These are phyloP conservation scores for Odobenus rosmarus DNA, from an alignment of 2,113 vertebrate genomes.

Conservation along the genomic window DNA sequence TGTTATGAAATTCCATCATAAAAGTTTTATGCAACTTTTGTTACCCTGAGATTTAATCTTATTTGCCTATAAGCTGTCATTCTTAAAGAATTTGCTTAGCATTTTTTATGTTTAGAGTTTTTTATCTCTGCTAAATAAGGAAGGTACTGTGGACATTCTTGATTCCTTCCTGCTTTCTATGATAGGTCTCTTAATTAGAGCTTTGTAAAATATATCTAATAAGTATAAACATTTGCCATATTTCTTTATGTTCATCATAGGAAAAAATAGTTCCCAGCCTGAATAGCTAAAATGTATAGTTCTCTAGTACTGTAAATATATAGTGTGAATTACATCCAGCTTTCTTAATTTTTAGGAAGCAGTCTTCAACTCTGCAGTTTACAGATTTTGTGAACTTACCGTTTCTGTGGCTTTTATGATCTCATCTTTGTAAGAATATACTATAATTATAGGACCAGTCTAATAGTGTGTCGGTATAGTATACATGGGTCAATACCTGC, in stretches of 20 bases:
- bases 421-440: conserved; percentile 29
- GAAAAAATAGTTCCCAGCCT: background rate
- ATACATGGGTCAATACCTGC: background rate
- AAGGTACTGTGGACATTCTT: background rate
- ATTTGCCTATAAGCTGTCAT: background rate
- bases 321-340: conserved; percentile 1
- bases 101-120: conserved; percentile 23
- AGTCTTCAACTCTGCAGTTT: background rate
- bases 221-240: conserved; percentile 6
- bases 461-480: background rate
- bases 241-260: conserved; percentile 29
- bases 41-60: background rate
- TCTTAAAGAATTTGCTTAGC: background rate
- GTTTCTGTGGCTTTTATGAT: conserved; percentile 28
- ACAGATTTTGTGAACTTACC: background rate
- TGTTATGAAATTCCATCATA: conserved; percentile 30
- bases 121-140: background rate
- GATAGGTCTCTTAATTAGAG: background rate
- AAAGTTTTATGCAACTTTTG: conserved; percentile 18
- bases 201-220: background rate
- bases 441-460: background rate
- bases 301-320: background rate
- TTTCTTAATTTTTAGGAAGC: conserved; percentile 45
- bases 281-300: background rate
- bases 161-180: conserved; percentile 24